Evolutionary conservation across 2,888 invertebrate genomes (phyloP).

Genomic region (Cerastis rubricosa): DNA sequence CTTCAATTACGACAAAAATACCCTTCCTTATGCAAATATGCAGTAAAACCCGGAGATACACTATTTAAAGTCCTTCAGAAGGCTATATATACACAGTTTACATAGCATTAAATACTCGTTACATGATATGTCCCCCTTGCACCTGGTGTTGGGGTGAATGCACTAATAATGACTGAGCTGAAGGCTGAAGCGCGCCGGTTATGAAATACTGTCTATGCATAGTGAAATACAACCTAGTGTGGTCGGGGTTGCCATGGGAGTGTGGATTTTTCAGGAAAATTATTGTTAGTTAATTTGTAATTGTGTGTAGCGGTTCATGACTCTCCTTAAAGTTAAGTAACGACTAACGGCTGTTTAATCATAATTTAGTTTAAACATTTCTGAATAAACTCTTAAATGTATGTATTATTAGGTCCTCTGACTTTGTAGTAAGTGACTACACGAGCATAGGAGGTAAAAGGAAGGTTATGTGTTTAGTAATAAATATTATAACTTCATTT

Average conservation of each 20-base stretch:
- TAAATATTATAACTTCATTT: constrained; percentile 39
- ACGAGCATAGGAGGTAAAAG: not conserved
- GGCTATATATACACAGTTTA: constrained; percentile 24
- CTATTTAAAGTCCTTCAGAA: constrained; percentile 27
- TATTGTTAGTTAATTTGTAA: not conserved
- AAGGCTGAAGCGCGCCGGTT: constrained; percentile 52
- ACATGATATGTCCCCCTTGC: constrained; percentile 46
- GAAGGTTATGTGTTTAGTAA: constrained; percentile 20
- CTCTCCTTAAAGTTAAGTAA: not conserved
- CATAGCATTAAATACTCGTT: constrained; percentile 48
- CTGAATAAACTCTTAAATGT: not conserved
- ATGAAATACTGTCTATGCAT: constrained; percentile 61
- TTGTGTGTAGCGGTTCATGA: not conserved
- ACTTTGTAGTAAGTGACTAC: not conserved
- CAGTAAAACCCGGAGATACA: constrained; percentile 33
- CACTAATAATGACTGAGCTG: constrained; percentile 60
- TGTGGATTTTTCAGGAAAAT: constrained; percentile 14
- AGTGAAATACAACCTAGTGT: constrained; percentile 18
- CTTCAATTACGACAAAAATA: constrained; percentile 34
- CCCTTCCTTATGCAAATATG: constrained; percentile 50
- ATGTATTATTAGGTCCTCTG: not conserved
- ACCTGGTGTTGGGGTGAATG: constrained; percentile 67
- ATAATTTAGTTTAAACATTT: not conserved
- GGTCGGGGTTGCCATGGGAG: not conserved
- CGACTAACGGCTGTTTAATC: not conserved